Evolutionary conservation across 1,140 invertebrate species (phyloP), one percentile per base, ranked within the genome.

Genomic region (Bombus sylvicola): DNA sequence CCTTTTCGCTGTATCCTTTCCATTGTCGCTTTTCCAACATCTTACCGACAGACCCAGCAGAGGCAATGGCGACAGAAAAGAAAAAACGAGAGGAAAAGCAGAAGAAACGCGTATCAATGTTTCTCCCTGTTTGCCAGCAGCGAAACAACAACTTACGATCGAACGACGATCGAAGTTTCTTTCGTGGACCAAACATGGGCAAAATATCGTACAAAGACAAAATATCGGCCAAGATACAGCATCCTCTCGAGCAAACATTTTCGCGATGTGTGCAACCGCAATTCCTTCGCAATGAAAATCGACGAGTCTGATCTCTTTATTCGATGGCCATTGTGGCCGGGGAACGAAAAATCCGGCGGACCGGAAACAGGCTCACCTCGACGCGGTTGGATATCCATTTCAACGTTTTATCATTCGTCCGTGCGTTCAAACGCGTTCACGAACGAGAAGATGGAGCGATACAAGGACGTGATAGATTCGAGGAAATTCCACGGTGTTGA

Each of bases 401-500:
- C 41, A 69, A 80, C 31, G 64, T 68, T 80, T 80, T 28, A 79
- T 75, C n/a, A 43, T 39, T 43, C n/a, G 25, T 28, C 5, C 47
- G 18, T 37, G 34, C 31, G 47, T 53, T 8, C 25, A 13, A 39
- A 39, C 37, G 25, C 62, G 39, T 12, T 53, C 43, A 10, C 4
- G 59, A 41, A 9, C 41, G 62, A 34, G 41, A 34, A 73, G 74
- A 76, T 59, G 43, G 25, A 39, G 9, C 62, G 34, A 28, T 15
- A 31, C 73, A 77, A 83, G 37, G 39, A 43, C 69, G 68, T n/a
- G 57, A 34, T 39, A 47, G 74, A 83, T 77, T 68, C 62, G 43
- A 83, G 72, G 81, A 39, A 83, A 83, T 83, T 83, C 81, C 59
- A 22, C 25, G n/a, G 41, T 31, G 72, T 47, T 83, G 81, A 83